phyloP scores from a whole-genome alignment of 2,888 invertebrate genomes.

The Caenorhabditis doughertyi region DNA sequence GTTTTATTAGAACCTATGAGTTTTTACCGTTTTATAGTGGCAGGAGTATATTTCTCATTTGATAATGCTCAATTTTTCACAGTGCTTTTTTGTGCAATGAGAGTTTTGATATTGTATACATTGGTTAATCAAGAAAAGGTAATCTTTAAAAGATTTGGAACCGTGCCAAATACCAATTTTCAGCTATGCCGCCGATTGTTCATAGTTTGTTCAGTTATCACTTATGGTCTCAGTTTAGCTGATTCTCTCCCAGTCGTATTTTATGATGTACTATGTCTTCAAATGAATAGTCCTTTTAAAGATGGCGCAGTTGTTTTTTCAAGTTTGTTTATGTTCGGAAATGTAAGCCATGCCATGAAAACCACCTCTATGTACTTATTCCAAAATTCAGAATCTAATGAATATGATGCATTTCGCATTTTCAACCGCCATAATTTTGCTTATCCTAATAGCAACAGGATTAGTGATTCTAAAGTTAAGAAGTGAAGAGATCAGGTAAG shows the following conservation, averaged over 20 bases:
- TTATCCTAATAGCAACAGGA: background rate
- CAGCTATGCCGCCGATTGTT: constrained; percentile 13
- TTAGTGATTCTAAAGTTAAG: constrained; percentile 27
- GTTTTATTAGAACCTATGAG: background rate
- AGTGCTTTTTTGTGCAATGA: constrained; percentile 21
- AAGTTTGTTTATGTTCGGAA: background rate
- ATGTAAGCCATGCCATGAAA: background rate
- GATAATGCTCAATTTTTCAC: constrained; percentile 39
- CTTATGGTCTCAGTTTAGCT: background rate
- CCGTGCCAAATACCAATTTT: background rate
- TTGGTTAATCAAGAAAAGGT: constrained; percentile 22
- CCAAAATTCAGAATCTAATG: background rate
- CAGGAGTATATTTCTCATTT: constrained; percentile 11
- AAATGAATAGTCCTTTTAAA: constrained; percentile 25
- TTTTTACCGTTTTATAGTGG: background rate
- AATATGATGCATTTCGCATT: constrained; percentile 7
- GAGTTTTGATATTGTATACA: constrained; percentile 25
- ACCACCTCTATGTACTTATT: background rate
- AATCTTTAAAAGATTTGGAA: no score
- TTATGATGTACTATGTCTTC: background rate
- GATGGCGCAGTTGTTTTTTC: constrained; percentile 25
- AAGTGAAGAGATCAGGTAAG: background rate
- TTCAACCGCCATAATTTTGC: background rate
- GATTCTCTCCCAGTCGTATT: constrained; percentile 8
- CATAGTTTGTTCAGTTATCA: background rate